Evolutionary conservation across 1,140 invertebrate genomes (phyloP), one percentile per base, ranked within the genome.

Genomic region (Oedothorax gibbosus): DNA sequence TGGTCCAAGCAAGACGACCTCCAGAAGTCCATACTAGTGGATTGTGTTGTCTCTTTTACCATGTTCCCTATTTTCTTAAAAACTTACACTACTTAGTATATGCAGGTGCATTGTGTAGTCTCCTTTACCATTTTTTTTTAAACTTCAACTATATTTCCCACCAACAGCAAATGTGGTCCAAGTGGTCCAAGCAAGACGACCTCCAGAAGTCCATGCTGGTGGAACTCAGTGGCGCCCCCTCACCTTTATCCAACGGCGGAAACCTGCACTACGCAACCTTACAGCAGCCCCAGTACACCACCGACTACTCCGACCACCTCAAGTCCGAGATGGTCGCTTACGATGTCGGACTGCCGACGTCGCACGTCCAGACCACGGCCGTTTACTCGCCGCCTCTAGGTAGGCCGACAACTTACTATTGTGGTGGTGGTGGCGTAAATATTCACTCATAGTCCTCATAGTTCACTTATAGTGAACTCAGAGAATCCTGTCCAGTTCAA

Each of bases 361-460:
- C 93, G 53, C 94, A 94, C 89, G 90, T 93, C 85, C 93, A 93
- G 88, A 92, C 90, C 88, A 91, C 88, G 88, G 91, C 94, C 92
- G 91, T 95, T n/a, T 95, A 95, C 90, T 94, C 94, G 78, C 93
- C 93, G 86, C 93, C 94, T 85, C 92, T 95, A 88, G 94, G 93
- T 87, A 92, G 83, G 86, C 72, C 15, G 9, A 71, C 11, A 60
- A 60, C 35, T 35, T 35, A 35, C 5, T 35, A 35, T 35, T 35
- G 35, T 35, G 35, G 35, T 35, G 35, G 35, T 35, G 35, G 35
- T 35, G 35, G 35, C 5, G 35, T 35, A 35, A 35, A 35, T 35
- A 35, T 35, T 35, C 35, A 35, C 35, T 35, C 35, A 2, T 35
- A 35, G 35, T 35, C n/a, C n/a, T n/a, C n/a, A n/a, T n/a, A n/a